Percentiles rank a stretch among this genome's conserved stretches.
These are phyloP conservation scores for Callaeas wilsoni DNA, from an alignment of 2,113 vertebrate species.

Conservation along the genomic window DNA sequence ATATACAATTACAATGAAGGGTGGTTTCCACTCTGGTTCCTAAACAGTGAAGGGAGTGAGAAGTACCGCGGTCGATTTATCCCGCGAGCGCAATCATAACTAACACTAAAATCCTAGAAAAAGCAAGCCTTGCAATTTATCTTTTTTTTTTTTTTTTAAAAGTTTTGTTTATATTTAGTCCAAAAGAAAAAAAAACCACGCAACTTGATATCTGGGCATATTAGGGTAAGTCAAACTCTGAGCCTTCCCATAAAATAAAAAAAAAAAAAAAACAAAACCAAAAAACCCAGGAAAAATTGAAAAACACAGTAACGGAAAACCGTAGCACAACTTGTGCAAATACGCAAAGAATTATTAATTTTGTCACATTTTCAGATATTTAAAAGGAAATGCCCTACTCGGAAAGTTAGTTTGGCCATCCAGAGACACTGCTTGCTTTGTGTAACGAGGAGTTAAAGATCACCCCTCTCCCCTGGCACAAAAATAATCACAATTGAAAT, in stretches of 20 bases:
- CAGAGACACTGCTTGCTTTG: neutral
- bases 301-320: fast-evolving
- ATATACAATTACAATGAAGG: neutral
- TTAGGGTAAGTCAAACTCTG: neutral
- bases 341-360: neutral
- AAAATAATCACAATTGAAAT: neutral
- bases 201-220: neutral
- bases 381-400: neutral
- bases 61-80: neutral
- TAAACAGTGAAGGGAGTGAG: neutral
- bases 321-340: neutral
- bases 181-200: neutral
- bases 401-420: constrained; percentile 28
- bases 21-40: neutral
- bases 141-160: neutral
- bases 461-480: neutral
- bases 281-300: neutral
- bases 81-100: neutral
- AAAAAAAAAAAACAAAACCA: neutral
- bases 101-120: neutral
- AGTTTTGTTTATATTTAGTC: neutral
- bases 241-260: neutral
- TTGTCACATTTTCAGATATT: neutral
- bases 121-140: neutral
- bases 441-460: neutral